Evolutionary conservation across 2,113 vertebrate species (phyloP).

Genomic region (Aviceda subcristata): DNA sequence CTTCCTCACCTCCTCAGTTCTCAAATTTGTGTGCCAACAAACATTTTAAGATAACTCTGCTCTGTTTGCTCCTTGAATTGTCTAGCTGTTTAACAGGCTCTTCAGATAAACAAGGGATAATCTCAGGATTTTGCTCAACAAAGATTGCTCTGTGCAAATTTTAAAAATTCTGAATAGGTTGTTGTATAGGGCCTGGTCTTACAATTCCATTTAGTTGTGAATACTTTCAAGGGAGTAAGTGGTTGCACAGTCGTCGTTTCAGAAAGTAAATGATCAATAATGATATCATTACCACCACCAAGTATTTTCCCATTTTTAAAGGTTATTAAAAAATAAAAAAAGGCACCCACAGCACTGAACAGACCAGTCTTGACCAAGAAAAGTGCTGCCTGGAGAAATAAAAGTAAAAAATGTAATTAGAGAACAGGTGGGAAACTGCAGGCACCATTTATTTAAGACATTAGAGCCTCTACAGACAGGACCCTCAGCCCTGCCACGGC

Average conservation of each 20-base stretch:
- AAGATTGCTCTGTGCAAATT: slow-evolving; percentile 21
- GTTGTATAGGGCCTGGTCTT: not conserved
- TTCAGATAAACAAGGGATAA: slow-evolving; percentile 45
- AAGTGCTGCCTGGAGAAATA: not conserved
- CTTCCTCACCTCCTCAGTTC: not conserved
- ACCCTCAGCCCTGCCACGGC: not conserved
- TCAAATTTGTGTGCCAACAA: slow-evolving; percentile 2
- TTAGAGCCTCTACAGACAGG: accelerated
- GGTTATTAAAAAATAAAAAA: not conserved
- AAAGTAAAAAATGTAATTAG: not conserved
- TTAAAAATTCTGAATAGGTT: not conserved
- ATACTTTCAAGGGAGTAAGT: not conserved
- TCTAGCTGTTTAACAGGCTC: slow-evolving; percentile 26
- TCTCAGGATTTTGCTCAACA: slow-evolving; percentile 27
- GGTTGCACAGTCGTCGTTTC: not conserved
- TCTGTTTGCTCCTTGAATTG: slow-evolving; percentile 32
- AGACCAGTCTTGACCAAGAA: not conserved
- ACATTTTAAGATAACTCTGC: slow-evolving; percentile 49
- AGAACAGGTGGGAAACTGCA: not conserved
- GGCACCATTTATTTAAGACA: too few species aligned
- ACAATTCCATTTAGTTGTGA: not conserved
- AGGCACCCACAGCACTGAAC: not conserved
- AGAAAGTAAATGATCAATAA: not conserved
- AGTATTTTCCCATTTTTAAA: not conserved
- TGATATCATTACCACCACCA: accelerated